These are phyloP conservation scores for Drosophila arizonae DNA, from an alignment of 1,140 invertebrate species.

Conservation along the genomic window DNA sequence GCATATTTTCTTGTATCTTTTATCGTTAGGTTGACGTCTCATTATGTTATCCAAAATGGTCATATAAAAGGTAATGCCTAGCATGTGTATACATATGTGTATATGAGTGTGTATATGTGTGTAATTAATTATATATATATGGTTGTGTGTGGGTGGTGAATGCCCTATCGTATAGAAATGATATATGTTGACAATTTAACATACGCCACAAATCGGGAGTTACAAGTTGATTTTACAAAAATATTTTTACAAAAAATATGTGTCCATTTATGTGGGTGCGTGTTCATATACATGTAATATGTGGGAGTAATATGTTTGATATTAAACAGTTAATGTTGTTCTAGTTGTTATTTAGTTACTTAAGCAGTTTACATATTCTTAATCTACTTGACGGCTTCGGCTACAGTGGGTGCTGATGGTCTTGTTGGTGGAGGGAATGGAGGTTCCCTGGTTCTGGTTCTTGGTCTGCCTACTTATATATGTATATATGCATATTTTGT, in stretches of 20 bases:
- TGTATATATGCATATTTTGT: background rate
- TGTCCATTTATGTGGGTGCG: background rate
- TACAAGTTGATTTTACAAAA: slow-evolving; percentile 51
- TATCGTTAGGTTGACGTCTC: slow-evolving; percentile 67
- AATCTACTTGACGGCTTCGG: slow-evolving; percentile 56
- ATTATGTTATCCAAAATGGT: slow-evolving; percentile 63
- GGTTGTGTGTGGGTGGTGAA: background rate
- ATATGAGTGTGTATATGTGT: slow-evolving; percentile 11
- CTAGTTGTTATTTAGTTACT: slow-evolving; percentile 23
- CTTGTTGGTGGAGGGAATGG: slow-evolving; percentile 28
- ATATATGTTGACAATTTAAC: slow-evolving; percentile 28
- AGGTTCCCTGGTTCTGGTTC: slow-evolving; percentile 34
- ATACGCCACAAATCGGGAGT: slow-evolving; percentile 29
- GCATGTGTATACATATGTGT: slow-evolving; percentile 15
- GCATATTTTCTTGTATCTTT: slow-evolving; percentile 49
- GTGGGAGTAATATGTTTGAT: slow-evolving; percentile 32
- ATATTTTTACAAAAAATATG: slow-evolving; percentile 59
- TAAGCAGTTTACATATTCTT: slow-evolving; percentile 10
- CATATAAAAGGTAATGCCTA: slow-evolving; percentile 71
- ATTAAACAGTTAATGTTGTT: slow-evolving; percentile 19
- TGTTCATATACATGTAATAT: slow-evolving; percentile 7
- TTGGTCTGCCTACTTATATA: slow-evolving; percentile 6
- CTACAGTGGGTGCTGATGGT: slow-evolving; percentile 35
- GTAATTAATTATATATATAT: slow-evolving; percentile 12
- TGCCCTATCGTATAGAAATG: slow-evolving; percentile 5